Evolutionary conservation across 2,888 invertebrate genomes (phyloP), one percentile per base, ranked within the genome.

Genomic region (Drosophila aldrichi): DNA sequence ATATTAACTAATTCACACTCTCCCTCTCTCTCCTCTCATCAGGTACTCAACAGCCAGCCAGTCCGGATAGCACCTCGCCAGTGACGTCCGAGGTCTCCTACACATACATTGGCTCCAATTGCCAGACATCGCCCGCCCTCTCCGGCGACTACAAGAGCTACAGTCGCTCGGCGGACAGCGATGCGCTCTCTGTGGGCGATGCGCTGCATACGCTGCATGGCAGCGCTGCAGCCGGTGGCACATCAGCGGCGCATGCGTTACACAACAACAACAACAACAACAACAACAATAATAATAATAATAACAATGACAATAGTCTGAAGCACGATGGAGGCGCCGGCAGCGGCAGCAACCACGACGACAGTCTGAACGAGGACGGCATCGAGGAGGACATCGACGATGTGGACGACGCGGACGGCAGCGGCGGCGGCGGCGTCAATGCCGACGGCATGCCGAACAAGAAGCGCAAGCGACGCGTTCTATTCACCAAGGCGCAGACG

Each of bases 401-500:
- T n/a, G 95, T 95, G 65, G 95, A 95, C 59, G 91, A 91, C 54
- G 87, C 89, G 85, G 90, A 91, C 93, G 93, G 84, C 22, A 90
- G 90, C 52, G 91, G 89, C 8, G 84, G 82, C 18, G 83, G 85
- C 5, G 82, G 81, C 18, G 60, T 91, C 36, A 83, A 90, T 63
- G 93, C 93, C 69, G 94, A 92, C 87, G 93, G 94, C 44, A 92
- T 94, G 60, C 88, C 91, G 16, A 96, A 96, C 90, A 98, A 98
- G 93, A 98, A 98, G 91, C 95, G 99, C 67, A 99, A 99, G 93
- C 95, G 99, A 61, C 95, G 99, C 3, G 99, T 99, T 0, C 94
- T 99, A 2, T 99, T 99, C 93, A 98, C 98, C 57, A 99, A 99
- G 93, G 97, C 98, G 0, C 99, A 99, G 92, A 99, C 99, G 0